Conservation (phyloP, 2,797 vertebrate genomes). For the Lacerta bilineata region DNA sequence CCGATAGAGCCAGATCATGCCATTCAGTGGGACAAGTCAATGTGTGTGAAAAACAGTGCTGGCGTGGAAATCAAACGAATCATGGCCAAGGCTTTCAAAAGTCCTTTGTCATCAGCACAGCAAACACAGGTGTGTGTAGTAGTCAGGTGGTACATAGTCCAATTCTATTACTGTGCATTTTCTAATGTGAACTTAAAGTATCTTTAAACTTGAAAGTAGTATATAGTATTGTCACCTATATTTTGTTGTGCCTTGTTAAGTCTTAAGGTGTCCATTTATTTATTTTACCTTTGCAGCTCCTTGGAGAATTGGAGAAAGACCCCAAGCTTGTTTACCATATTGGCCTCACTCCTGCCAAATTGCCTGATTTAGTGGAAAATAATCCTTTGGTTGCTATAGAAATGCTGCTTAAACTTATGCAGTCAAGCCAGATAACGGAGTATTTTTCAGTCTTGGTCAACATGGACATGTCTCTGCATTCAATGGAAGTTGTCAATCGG, state of each 20-base stretch:
- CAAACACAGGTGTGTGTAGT: conserved; percentile 88
- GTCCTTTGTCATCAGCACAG: conserved; percentile 93
- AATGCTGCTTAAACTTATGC: conserved; percentile 99
- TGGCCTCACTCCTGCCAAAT: conserved; percentile 93
- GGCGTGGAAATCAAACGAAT: conserved; percentile 97
- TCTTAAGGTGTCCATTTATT: background rate
- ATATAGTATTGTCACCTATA: background rate
- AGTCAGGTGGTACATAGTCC: background rate
- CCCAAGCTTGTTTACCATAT: conserved; percentile 98
- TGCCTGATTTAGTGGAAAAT: conserved; percentile 98
- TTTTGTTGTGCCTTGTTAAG: background rate
- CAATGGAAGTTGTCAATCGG: conserved; percentile 99
- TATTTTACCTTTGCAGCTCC: conserved; percentile 81
- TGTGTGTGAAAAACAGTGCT: conserved; percentile 97
- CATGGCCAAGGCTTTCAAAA: conserved; percentile 99
- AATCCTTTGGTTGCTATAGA: conserved; percentile 98
- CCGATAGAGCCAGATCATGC: conserved; percentile 94
- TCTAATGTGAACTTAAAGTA: background rate
- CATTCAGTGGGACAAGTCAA: conserved; percentile 96
- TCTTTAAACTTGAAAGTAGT: background rate
- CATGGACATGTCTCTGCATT: conserved; percentile 99
- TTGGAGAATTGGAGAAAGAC: conserved; percentile 96
- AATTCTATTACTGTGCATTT: background rate
- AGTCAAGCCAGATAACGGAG: conserved; percentile 98
- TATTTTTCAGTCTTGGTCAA: conserved; percentile 98